Evolutionary conservation across 1,140 invertebrate genomes (phyloP).

Genomic region (Andrena cerasifolii): DNA sequence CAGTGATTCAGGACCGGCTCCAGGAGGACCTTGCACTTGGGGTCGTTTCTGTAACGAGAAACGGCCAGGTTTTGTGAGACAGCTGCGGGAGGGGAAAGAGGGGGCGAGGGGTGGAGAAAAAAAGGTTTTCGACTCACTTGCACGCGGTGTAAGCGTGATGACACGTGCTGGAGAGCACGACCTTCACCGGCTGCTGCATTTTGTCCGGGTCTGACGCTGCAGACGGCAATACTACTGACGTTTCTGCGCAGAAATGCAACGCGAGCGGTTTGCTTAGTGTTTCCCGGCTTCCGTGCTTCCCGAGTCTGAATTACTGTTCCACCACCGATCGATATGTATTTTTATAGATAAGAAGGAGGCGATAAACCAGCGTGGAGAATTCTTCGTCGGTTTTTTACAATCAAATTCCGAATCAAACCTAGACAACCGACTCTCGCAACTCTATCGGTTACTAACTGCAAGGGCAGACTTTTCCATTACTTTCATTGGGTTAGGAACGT

Average conservation of each 20-base stretch:
- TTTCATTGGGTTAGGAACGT: background rate
- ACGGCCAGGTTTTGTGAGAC: background rate
- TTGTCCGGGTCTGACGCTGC: slow-evolving; percentile 72
- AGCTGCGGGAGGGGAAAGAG: background rate
- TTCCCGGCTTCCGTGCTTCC: background rate
- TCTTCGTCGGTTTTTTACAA: no score
- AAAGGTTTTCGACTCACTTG: slow-evolving; percentile 75
- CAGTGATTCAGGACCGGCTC: slow-evolving; percentile 92
- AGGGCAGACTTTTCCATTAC: no score
- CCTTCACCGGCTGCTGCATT: slow-evolving; percentile 74
- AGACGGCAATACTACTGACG: slow-evolving; percentile 36
- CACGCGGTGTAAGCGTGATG: slow-evolving; percentile 80
- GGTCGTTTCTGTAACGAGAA: slow-evolving; percentile 86
- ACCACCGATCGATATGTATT: no score
- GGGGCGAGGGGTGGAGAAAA: background rate
- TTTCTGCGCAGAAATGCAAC: slow-evolving; percentile 27
- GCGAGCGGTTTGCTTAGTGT: background rate
- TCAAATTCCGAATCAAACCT: no score
- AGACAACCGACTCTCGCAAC: no score
- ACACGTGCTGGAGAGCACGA: slow-evolving; percentile 79
- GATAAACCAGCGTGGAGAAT: no score
- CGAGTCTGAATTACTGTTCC: no score
- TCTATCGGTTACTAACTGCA: background rate
- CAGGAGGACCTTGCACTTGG: slow-evolving; percentile 88
- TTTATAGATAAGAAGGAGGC: no score